Evolutionary conservation across 37 sponge, comb jelly and placozoan species (phyloP).

Genomic region (Theonella swinhoei): DNA sequence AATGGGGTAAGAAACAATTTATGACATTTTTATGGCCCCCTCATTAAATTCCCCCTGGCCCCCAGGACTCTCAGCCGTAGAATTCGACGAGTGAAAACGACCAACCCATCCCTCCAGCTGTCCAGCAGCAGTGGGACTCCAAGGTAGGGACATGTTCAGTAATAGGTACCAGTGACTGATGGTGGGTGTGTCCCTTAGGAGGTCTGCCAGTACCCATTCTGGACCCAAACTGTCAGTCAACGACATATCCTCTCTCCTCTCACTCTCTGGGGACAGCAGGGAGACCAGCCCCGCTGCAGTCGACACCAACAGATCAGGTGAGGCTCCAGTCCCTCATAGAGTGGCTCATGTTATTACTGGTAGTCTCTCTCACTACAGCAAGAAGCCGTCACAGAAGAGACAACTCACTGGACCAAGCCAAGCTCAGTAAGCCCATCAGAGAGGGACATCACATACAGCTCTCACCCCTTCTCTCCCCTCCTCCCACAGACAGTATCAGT

Average conservation of each 20-base stretch:
- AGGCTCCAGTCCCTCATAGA: background rate
- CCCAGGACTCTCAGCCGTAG: background rate
- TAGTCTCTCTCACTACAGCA: too few species aligned
- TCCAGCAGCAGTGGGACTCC: background rate
- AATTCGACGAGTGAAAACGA: constrained; percentile 10
- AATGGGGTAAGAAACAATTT: background rate
- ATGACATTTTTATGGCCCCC: background rate
- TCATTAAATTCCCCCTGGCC: background rate
- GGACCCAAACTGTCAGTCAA: constrained; percentile 6
- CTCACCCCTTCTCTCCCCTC: background rate
- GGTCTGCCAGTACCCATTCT: background rate
- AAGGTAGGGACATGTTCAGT: background rate
- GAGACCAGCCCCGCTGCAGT: constrained; percentile 2
- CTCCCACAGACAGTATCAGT: constrained; percentile 4
- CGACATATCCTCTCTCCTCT: constrained; percentile 36
- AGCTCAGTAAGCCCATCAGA: background rate
- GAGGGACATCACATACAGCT: background rate
- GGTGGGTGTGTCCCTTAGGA: too few species aligned
- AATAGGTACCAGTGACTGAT: too few species aligned
- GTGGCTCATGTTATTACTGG: too few species aligned
- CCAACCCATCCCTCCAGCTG: constrained; percentile 1
- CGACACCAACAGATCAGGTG: background rate
- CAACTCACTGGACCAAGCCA: background rate
- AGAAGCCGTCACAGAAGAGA: constrained; percentile 13
- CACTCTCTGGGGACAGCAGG: background rate